phyloP scores from a whole-genome alignment of 2,888 invertebrate species.

The Brenthis ino region DNA sequence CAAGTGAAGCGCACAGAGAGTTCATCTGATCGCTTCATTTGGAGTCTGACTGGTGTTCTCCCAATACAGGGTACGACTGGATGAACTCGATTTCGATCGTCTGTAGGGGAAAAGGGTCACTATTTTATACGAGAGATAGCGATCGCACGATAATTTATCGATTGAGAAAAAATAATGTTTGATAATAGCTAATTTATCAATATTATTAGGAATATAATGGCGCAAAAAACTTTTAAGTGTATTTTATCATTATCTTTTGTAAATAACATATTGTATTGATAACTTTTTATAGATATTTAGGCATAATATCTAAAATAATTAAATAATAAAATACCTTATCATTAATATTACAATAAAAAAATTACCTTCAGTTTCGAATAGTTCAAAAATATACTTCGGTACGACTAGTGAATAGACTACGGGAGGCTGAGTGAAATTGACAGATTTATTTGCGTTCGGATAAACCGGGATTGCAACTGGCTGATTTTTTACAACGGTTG shows the following conservation, averaged over 20 bases:
- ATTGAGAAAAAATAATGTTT: background rate
- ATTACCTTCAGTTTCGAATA: conserved; percentile 32
- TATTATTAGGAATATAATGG: no score
- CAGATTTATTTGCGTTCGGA: conserved; percentile 78
- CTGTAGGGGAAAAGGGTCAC: conserved; percentile 49
- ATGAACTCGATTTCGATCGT: conserved; percentile 64
- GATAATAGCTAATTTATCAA: no score
- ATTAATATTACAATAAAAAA: no score
- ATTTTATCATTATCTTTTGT: no score
- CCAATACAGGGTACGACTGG: conserved; percentile 55
- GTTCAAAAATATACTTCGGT: conserved; percentile 41
- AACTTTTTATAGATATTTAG: no score
- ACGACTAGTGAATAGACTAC: conserved; percentile 54
- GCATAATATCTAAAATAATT: no score
- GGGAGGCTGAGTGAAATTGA: conserved; percentile 78
- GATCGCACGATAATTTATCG: conserved; percentile 24
- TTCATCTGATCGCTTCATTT: conserved; percentile 62
- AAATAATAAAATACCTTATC: no score
- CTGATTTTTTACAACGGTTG: conserved; percentile 69
- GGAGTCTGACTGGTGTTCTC: conserved; percentile 48
- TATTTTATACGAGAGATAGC: conserved; percentile 38
- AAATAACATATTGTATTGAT: no score
- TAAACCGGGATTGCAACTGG: conserved; percentile 66
- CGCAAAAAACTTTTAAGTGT: no score
- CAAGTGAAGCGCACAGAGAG: conserved; percentile 56